These are phyloP conservation scores for Cyanoderma ruficeps DNA, from an alignment of 2,113 vertebrate species.

Conservation along the genomic window DNA sequence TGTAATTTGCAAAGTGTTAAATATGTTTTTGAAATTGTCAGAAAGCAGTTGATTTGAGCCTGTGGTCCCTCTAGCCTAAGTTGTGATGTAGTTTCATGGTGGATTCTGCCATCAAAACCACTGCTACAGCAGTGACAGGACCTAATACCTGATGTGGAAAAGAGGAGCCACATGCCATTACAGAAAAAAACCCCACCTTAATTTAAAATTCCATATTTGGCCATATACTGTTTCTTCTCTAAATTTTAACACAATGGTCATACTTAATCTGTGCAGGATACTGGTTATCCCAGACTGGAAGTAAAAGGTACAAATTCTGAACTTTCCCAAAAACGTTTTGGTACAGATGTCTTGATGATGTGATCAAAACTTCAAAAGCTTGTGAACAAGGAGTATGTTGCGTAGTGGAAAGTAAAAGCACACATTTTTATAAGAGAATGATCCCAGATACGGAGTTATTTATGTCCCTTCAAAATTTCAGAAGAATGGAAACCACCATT, in stretches of 20 bases:
- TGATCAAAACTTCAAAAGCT: neutral
- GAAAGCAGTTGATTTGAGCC: neutral
- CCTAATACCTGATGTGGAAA: neutral
- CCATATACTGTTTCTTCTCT: neutral
- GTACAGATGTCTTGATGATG: neutral
- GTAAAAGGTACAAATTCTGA: neutral
- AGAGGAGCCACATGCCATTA: neutral
- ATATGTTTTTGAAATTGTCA: neutral
- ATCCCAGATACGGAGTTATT: neutral
- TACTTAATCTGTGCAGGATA: neutral
- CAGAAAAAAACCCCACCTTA: rapidly evolving
- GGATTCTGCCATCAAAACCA: neutral
- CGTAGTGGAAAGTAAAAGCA: neutral
- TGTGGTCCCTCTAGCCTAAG: neutral
- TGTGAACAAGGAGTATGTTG: neutral
- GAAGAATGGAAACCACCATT: neutral
- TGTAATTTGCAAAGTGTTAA: neutral
- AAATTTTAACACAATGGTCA: neutral
- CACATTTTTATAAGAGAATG: neutral
- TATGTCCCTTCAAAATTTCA: neutral
- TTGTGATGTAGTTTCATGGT: neutral
- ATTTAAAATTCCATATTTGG: rapidly evolving
- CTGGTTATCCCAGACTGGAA: neutral
- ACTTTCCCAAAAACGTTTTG: neutral
- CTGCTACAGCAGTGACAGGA: neutral